Evolutionary conservation across 2,888 invertebrate genomes (phyloP).

Genomic region (Phengaris alcon): DNA sequence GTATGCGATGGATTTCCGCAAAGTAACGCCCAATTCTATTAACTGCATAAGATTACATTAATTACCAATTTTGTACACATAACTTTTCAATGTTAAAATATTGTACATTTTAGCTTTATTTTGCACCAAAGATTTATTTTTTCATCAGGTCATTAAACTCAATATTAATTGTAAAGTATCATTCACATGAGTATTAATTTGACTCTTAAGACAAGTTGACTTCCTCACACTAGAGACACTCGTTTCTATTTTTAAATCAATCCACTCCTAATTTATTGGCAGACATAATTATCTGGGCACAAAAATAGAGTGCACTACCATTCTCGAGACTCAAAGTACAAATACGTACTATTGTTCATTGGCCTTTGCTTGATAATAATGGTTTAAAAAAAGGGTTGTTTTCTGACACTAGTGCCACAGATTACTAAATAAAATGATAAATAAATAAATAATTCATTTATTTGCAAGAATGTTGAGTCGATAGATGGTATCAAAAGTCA

Average conservation of each 20-base stretch:
- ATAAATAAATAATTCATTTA: too few relatives aligned
- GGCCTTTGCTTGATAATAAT: neutral
- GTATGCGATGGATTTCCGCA: too few relatives aligned
- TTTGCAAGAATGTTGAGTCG: too few relatives aligned
- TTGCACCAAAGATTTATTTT: neutral
- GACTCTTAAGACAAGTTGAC: neutral
- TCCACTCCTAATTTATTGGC: conserved; percentile 8
- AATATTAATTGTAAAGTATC: neutral
- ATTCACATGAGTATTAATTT: neutral
- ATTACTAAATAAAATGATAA: too few relatives aligned
- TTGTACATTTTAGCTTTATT: too few relatives aligned
- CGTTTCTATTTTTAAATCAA: conserved; percentile 18
- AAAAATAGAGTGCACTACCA: conserved; percentile 1
- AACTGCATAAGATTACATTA: too few relatives aligned
- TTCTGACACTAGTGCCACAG: too few relatives aligned
- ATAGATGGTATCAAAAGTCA: too few relatives aligned
- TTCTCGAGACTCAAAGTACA: neutral
- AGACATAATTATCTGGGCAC: conserved; percentile 2
- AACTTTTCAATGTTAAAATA: too few relatives aligned
- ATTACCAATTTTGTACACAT: too few relatives aligned
- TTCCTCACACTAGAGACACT: neutral
- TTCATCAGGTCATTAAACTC: conserved; percentile 8
- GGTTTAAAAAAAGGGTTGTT: neutral
- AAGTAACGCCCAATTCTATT: too few relatives aligned
- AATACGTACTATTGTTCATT: conserved; percentile 1